phyloP scores from a whole-genome alignment of 1,140 invertebrate species.

The Eurytemora carolleeae region DNA sequence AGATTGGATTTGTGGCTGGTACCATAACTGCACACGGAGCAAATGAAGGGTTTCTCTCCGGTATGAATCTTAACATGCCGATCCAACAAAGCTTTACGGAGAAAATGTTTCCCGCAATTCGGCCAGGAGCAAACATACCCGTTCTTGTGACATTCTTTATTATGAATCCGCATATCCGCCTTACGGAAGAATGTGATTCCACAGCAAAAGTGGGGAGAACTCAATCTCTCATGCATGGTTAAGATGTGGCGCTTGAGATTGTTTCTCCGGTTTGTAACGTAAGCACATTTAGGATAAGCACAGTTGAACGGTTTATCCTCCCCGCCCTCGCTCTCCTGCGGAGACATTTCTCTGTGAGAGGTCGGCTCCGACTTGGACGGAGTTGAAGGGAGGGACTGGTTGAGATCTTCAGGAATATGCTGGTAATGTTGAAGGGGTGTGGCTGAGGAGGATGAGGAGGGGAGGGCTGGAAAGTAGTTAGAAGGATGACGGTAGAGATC shows the following conservation, averaged over 20 bases:
- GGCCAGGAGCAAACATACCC: slow-evolving; percentile 26
- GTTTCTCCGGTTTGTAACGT: slow-evolving; percentile 30
- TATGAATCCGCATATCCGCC: slow-evolving; percentile 28
- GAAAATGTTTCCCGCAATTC: slow-evolving; percentile 28
- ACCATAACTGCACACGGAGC: slow-evolving; percentile 29
- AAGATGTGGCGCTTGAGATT: slow-evolving; percentile 30
- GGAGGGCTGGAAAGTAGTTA: too few species aligned
- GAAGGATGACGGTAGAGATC: too few species aligned
- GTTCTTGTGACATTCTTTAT: slow-evolving; percentile 24
- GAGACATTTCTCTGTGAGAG: too few species aligned
- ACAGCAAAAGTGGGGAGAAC: slow-evolving; percentile 28
- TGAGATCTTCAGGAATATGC: too few species aligned
- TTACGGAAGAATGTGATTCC: slow-evolving; percentile 27
- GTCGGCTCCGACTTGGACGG: too few species aligned
- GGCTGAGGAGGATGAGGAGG: too few species aligned
- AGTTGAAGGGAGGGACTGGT: too few species aligned
- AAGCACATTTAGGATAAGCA: slow-evolving; percentile 24
- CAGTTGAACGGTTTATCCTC: slow-evolving; percentile 1
- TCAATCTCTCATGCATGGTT: slow-evolving; percentile 29
- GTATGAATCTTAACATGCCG: slow-evolving; percentile 30
- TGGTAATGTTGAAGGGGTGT: too few species aligned
- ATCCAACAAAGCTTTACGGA: slow-evolving; percentile 30
- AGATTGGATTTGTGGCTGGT: slow-evolving; percentile 33
- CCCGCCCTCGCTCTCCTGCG: too few species aligned
- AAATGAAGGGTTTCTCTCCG: slow-evolving; percentile 28